phyloP scores from a whole-genome alignment of 2,113 vertebrate species.

The Oreochromis niloticus region DNA sequence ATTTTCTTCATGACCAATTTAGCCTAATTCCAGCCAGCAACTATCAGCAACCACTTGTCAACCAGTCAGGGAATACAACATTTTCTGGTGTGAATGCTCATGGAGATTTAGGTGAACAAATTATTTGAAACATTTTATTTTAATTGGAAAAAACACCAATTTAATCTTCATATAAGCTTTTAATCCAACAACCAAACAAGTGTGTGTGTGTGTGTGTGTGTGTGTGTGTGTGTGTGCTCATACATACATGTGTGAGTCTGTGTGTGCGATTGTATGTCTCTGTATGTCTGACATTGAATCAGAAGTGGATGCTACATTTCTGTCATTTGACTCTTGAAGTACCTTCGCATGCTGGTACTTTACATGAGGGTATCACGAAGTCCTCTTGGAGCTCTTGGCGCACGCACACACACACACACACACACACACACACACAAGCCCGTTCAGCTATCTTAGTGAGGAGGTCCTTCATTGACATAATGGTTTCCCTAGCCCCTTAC shows the following conservation, averaged over 20 bases:
- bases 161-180: not conserved
- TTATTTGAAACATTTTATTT: not conserved
- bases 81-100: not conserved
- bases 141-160: not conserved
- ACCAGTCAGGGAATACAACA: not conserved
- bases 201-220: not conserved
- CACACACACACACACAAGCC: not conserved
- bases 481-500: too few relatives aligned
- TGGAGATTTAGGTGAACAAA: not conserved
- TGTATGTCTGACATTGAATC: not conserved
- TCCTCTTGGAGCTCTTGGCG: not conserved
- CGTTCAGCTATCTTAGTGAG: too few relatives aligned
- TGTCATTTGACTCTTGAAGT: not conserved
- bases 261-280: not conserved
- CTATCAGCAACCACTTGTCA: not conserved
- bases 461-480: too few relatives aligned
- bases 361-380: not conserved
- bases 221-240: not conserved
- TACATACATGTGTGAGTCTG: not conserved
- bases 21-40: not conserved
- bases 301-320: not conserved
- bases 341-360: not conserved
- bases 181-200: not conserved
- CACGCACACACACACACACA: not conserved
- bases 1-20: not conserved